These are phyloP conservation scores for Lutjanus campechanus DNA, from an alignment of 2,797 vertebrate genomes.

Conservation along the genomic window DNA sequence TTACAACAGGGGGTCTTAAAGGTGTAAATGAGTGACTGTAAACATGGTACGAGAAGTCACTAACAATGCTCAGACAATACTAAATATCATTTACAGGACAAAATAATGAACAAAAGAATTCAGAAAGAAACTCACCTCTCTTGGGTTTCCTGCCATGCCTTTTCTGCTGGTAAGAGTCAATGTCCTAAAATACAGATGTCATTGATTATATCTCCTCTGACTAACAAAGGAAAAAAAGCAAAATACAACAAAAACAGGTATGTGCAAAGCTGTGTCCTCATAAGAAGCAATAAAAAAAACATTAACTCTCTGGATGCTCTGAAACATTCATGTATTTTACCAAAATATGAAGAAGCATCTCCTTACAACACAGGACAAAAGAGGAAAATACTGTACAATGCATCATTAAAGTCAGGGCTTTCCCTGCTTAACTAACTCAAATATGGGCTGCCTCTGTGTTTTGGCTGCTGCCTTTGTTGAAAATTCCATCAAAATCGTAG, in stretches of 20 bases:
- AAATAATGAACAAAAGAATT: not conserved
- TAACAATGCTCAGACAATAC: not conserved
- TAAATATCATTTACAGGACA: not conserved
- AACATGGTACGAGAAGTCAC: not conserved
- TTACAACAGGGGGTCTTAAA: no score
- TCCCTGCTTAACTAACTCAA: no score
- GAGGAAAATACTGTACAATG: not conserved
- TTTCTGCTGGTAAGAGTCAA: conserved; percentile 4
- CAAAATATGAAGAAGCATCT: not conserved
- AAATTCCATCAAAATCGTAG: no score
- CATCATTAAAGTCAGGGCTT: no score
- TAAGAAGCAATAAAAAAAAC: not conserved
- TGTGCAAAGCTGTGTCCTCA: not conserved
- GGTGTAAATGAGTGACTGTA: no score
- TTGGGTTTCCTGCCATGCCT: conserved; percentile 5
- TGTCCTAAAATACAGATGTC: conserved; percentile 50
- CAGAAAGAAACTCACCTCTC: conserved; percentile 57
- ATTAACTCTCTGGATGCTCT: not conserved
- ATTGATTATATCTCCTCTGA: not conserved
- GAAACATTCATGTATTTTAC: not conserved
- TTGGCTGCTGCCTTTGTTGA: no score
- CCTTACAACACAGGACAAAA: not conserved
- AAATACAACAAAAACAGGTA: not conserved
- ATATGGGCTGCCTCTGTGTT: no score
- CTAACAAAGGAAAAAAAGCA: not conserved